These are phyloP conservation scores for Trissolcus basalis DNA, from an alignment of 1,140 invertebrate genomes.

Conservation along the genomic window DNA sequence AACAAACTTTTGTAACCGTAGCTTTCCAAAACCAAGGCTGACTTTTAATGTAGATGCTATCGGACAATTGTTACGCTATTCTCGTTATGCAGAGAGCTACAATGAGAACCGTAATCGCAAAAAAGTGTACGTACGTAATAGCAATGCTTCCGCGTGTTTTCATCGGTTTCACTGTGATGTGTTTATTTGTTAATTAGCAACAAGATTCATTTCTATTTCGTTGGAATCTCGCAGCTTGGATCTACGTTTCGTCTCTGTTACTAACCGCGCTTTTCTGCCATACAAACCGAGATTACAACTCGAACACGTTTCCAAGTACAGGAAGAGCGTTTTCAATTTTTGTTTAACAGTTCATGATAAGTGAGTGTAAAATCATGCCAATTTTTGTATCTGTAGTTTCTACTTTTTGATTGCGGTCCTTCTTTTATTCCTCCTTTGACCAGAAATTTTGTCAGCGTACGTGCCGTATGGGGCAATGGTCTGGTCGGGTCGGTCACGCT, in stretches of 20 bases:
- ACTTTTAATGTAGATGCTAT: conserved; percentile 37
- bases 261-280: too few relatives aligned
- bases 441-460: conserved; percentile 37
- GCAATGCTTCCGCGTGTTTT: conserved; percentile 26
- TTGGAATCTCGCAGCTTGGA: neutral
- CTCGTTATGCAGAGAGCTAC: conserved; percentile 26
- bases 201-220: conserved; percentile 5
- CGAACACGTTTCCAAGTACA: too few relatives aligned
- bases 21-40: conserved; percentile 39
- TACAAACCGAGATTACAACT: too few relatives aligned
- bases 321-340: too few relatives aligned
- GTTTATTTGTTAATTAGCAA: conserved; percentile 25
- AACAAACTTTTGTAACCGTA: conserved; percentile 15
- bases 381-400: neutral
- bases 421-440: too few relatives aligned
- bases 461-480: conserved; percentile 47
- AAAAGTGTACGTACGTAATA: conserved; percentile 23
- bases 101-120: conserved; percentile 40
- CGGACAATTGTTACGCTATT: conserved; percentile 28
- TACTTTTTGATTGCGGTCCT: conserved; percentile 10
- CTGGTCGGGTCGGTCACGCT: conserved; percentile 44
- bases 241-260: too few relatives aligned
- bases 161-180: conserved; percentile 30
- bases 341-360: too few relatives aligned
- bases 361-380: too few relatives aligned